Conservation (phyloP, 35 echinoderm and acorn worm species). For the Ophioderma brevispina region DNA sequence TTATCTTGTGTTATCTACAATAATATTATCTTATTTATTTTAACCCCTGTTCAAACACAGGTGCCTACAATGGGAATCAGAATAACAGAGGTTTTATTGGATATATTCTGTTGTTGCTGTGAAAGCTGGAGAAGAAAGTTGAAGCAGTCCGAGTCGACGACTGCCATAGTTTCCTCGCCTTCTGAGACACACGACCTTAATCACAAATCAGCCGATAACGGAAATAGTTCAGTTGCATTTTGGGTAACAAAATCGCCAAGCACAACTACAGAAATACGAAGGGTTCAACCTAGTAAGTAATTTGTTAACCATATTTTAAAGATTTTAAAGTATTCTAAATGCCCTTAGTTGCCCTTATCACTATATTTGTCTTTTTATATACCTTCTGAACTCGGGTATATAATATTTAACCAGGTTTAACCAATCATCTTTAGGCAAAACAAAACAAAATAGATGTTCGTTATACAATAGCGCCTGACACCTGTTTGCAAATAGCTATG, state of each 20-base stretch:
- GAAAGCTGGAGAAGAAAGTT: conserved; percentile 36
- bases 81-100: conserved; percentile 7
- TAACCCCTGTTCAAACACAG: neutral
- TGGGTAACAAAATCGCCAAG: neutral
- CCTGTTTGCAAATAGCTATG: too few species aligned
- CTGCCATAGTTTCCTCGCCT: conserved; percentile 28
- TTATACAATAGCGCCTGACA: too few species aligned
- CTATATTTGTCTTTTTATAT: too few species aligned
- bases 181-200: neutral
- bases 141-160: conserved; percentile 35
- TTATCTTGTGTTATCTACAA: neutral
- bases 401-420: too few species aligned
- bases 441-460: too few species aligned
- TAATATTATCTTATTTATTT: neutral
- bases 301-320: too few species aligned
- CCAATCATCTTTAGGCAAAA: too few species aligned
- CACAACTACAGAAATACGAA: neutral
- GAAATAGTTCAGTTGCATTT: neutral
- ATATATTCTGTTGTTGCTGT: conserved; percentile 46
- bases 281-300: neutral
- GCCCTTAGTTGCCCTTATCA: too few species aligned
- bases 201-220: neutral
- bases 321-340: too few species aligned
- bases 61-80: conserved; percentile 1
- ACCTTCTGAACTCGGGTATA: too few species aligned